A percentile compares a stretch with the other conserved stretches of the same genome.
Conservation (phyloP, 2,888 invertebrate genomes). For the Polydesmus complanatus region DNA sequence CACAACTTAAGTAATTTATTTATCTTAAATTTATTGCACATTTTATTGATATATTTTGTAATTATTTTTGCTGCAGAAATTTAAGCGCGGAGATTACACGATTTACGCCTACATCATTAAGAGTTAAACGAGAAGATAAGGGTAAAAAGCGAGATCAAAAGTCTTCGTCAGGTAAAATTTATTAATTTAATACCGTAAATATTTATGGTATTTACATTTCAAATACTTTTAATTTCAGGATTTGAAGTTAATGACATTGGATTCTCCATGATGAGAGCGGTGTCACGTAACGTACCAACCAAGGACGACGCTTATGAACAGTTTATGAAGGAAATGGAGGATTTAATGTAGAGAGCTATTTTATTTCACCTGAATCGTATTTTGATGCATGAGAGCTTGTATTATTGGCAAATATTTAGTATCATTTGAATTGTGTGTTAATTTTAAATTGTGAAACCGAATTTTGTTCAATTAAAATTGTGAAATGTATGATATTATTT, state of each 20-base stretch:
- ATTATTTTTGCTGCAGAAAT: slow-evolving; percentile 47
- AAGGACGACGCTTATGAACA: slow-evolving; percentile 98
- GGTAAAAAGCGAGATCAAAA: slow-evolving; percentile 14
- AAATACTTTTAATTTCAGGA: slow-evolving; percentile 17
- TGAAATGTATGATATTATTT: no score
- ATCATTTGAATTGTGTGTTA: no score
- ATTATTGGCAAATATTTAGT: no score
- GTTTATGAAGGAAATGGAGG: slow-evolving; percentile 98
- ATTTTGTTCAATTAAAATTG: no score
- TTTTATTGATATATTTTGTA: slow-evolving; percentile 8
- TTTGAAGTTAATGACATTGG: slow-evolving; percentile 24
- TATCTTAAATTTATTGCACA: not conserved
- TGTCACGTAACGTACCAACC: slow-evolving; percentile 41
- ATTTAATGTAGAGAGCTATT: slow-evolving; percentile 51
- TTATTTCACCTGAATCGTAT: no score
- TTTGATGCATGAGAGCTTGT: no score
- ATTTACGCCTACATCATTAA: slow-evolving; percentile 82
- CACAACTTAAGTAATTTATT: slow-evolving; percentile 54
- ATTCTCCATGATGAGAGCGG: slow-evolving; percentile 28
- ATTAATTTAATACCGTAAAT: not conserved
- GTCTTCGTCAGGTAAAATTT: not conserved
- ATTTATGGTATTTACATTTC: not conserved
- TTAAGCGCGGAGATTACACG: slow-evolving; percentile 86
- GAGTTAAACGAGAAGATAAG: slow-evolving; percentile 76
- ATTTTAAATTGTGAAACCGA: no score